Base-by-base conservation (phyloP, 2,888 invertebrate species). In the Falcaria lacertinaria region DNA sequence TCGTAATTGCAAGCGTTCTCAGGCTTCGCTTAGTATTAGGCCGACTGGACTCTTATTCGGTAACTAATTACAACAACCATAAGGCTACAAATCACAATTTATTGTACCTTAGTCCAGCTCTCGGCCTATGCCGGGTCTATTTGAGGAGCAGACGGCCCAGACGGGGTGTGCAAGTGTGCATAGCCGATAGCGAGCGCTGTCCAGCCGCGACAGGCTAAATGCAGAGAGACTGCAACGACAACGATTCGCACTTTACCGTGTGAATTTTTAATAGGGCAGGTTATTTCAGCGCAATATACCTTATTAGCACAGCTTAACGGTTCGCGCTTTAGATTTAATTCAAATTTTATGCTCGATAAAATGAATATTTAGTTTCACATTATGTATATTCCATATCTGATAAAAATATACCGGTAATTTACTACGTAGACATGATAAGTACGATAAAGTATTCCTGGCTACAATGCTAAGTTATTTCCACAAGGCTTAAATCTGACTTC, bases 201-300 rank as follows among this genome's bases (percentile, higher is more conserved):
- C 78, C 76, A 57, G 66, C 50, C 67, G 59, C 64, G 77, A 68
- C 77, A 61, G 57, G 70, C 70, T 79, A 79, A 80, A 82, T 80
- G 81, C 76, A 77, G 74, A 69, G 62, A 64, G 65, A 69, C 71
- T 78, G 82, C 80, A 80, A 48, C 72, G 76, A 87, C 86, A 87
- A 64, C 74, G 80, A 75, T 79, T 75, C 86, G 86, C 86, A 87
- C 87, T 87, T 81, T 80, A 66, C 70, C 57, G 56, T 59, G 62
- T 86, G 86, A 81, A 87, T 86, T 66, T 84, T 86, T 86, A 86
- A 86, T 80, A 67, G 60, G 53, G 42, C 61, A 52, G 64, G 72
- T 71, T 83, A 83, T 85, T 81, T 81, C 67, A 63, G 68, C 62
- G 62, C 61, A 59, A 73, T 67, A 61, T 68, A 67, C 45, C 74